Evolutionary conservation across 2,888 invertebrate species (phyloP).

Genomic region (Cylloceria caligata): DNA sequence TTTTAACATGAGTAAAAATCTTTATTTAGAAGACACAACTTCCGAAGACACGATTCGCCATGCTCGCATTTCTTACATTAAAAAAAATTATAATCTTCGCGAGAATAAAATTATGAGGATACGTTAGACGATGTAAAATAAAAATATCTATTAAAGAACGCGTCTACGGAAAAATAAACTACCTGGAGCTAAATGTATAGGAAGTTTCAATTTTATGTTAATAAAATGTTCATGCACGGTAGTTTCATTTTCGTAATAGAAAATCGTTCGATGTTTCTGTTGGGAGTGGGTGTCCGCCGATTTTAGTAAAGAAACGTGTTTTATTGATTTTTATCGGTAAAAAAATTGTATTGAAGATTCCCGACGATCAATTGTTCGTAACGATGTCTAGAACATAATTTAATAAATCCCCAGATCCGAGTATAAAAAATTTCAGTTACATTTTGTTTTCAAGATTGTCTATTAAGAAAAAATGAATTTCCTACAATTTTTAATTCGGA

Average conservation of each 20-base stretch:
- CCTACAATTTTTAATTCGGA: too few species aligned
- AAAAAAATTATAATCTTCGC: constrained; percentile 7
- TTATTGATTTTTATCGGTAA: too few species aligned
- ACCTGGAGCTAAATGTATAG: too few species aligned
- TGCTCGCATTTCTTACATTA: constrained; percentile 21
- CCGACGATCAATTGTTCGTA: too few species aligned
- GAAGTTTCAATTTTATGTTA: not conserved
- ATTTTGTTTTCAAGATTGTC: too few species aligned
- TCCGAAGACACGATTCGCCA: constrained; percentile 59
- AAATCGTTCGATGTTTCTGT: constrained; percentile 1
- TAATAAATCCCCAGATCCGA: too few species aligned
- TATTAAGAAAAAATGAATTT: too few species aligned
- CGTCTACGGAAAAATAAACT: not conserved
- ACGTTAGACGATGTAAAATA: not conserved
- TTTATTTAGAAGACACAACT: constrained; percentile 62
- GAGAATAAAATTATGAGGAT: not conserved
- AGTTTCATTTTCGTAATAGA: not conserved
- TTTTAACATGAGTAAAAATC: constrained; percentile 56
- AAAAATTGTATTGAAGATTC: too few species aligned
- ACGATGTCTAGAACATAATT: too few species aligned
- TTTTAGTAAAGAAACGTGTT: too few species aligned
- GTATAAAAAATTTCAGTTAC: too few species aligned
- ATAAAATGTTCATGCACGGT: not conserved
- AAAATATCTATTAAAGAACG: not conserved
- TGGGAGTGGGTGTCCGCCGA: too few species aligned